These are phyloP conservation scores for Ectemnius continuus DNA, from an alignment of 2,888 invertebrate species.

Conservation along the genomic window DNA sequence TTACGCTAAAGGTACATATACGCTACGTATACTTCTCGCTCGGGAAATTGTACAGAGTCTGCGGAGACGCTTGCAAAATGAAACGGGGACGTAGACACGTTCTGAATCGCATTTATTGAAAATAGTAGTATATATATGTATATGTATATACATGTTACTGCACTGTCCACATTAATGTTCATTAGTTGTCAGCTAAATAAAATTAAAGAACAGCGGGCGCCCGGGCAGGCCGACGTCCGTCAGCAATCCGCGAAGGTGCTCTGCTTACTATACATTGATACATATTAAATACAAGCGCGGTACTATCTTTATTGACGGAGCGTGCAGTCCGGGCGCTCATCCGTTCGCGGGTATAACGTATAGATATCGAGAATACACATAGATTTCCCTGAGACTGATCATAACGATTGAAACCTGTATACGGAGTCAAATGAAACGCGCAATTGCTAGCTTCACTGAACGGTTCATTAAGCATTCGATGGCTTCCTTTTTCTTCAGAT, in stretches of 20 bases:
- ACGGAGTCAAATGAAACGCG: constrained; percentile 55
- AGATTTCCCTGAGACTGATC: constrained; percentile 76
- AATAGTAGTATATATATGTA: constrained; percentile 43
- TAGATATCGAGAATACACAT: constrained; percentile 70
- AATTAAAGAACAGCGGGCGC: constrained; percentile 42
- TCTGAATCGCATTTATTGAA: constrained; percentile 48
- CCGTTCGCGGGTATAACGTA: constrained; percentile 51
- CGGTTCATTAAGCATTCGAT: constrained; percentile 25
- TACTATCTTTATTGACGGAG: constrained; percentile 13
- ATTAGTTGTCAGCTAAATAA: constrained; percentile 56
- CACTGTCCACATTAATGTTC: constrained; percentile 45
- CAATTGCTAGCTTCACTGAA: constrained; percentile 21
- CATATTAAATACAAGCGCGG: constrained; percentile 2
- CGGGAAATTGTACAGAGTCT: constrained; percentile 24
- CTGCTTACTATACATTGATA: constrained; percentile 12
- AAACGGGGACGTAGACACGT: constrained; percentile 20
- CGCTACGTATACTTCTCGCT: constrained; percentile 58
- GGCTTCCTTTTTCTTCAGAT: constrained; percentile 11
- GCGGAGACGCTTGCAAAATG: constrained; percentile 37
- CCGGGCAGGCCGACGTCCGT: constrained; percentile 19
- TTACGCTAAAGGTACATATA: constrained; percentile 60
- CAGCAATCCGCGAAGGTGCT: background rate
- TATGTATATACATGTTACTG: constrained; percentile 57
- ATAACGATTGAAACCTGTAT: constrained; percentile 68
- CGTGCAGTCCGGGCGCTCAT: constrained; percentile 25